These are phyloP conservation scores for Planiliza haematocheilus DNA, from an alignment of 2,113 vertebrate genomes.

Conservation along the genomic window DNA sequence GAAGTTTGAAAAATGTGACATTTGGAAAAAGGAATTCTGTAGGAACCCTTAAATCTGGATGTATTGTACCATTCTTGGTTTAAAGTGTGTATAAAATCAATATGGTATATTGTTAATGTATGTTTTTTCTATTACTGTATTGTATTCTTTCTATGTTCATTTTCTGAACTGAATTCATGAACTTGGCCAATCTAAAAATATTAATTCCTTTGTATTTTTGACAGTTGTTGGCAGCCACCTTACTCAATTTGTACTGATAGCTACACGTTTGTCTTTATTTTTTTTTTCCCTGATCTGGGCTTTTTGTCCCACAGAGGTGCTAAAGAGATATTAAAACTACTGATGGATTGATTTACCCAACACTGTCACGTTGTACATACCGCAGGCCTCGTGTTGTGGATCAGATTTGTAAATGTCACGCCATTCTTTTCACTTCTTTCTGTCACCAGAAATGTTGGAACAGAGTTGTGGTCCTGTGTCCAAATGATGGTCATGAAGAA, in stretches of 20 bases:
- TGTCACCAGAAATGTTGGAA: constrained; percentile 48
- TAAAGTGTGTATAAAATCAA: constrained; percentile 55
- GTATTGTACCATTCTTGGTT: constrained; percentile 69
- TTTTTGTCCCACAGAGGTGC: constrained; percentile 83
- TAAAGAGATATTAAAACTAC: constrained; percentile 80
- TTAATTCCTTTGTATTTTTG: constrained; percentile 53
- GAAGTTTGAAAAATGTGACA: constrained; percentile 6
- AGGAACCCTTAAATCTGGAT: constrained; percentile 71
- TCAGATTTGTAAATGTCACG: constrained; percentile 63
- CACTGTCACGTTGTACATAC: constrained; percentile 74
- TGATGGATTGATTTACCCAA: constrained; percentile 70
- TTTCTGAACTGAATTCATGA: constrained; percentile 54
- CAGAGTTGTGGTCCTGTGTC: constrained; percentile 52
- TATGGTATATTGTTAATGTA: constrained; percentile 71
- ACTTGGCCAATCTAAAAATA: constrained; percentile 46
- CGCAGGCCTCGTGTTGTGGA: constrained; percentile 68
- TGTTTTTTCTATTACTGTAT: constrained; percentile 66
- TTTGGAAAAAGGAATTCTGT: constrained; percentile 48
- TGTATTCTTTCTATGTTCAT: constrained; percentile 67
- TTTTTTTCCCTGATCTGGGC: constrained; percentile 8
- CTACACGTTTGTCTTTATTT: background rate
- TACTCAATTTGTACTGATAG: constrained; percentile 45
- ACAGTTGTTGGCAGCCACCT: constrained; percentile 43
- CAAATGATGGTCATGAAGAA: constrained; percentile 49
- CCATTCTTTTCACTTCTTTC: constrained; percentile 17